Base-by-base conservation (phyloP, 2,797 vertebrate genomes). In the Phoebastria nigripes region DNA sequence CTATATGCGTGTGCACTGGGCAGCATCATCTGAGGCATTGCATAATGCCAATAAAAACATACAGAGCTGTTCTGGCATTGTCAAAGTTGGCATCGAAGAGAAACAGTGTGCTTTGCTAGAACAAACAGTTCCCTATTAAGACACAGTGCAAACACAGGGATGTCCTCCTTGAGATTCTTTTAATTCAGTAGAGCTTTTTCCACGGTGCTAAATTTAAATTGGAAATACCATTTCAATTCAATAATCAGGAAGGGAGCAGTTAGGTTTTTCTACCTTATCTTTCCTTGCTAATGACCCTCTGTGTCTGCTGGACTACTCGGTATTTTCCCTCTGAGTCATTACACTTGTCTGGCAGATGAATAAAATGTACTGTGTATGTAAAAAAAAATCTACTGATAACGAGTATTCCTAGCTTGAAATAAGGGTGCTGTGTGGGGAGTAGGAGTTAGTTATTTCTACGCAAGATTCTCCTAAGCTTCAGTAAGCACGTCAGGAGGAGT, bases 101-200 rank as follows among this genome's bases (percentile, higher is more conserved):
- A 61, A 93, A 35, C 72, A 41, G 85, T 1, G 2, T n/a, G 17
- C 61, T 88, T 47, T n/a, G 76, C 80, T 82, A 19, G 87, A 86
- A 96, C 88, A 96, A 94, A 95, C 86, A 86, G 61, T 95, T 92
- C 95, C 74, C 59, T 69, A 16, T 17, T 49, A 79, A 84, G 80
- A 89, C 44, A 70, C 15, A 33, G 26, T 55, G 87, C 56, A 82
- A 74, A 65, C 72, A 74, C 61, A 51, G 62, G 35, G 51, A 25
- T 62, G 52, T 61, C 49, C 18, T 84, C 59, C 39, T 44, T 44
- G 51, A 76, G 35, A 84, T 67, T 54, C 65, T 79, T 90, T 37
- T 70, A 11, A 15, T 82, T 90, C 82, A 61, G 58, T 51, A 47
- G 47, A 67, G 65, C 26, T 86, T 78, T 79, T 67, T 39, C 35